These are phyloP conservation scores for Lepus timidus DNA, from an alignment of 2,113 vertebrate species.

Conservation along the genomic window DNA sequence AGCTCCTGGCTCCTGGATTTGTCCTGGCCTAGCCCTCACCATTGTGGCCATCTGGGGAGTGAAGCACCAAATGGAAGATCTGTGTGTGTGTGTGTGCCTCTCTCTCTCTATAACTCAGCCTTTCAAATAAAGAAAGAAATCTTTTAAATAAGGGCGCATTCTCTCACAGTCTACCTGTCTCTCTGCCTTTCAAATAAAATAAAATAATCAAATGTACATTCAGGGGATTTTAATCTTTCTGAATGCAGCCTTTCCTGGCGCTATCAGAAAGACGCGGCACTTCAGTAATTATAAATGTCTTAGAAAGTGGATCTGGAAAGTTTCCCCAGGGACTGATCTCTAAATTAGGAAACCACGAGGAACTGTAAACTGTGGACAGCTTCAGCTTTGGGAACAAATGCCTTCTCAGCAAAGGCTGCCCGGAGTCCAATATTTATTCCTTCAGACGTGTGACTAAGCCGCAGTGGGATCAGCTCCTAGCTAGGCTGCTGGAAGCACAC, in stretches of 20 bases:
- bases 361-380: neutral
- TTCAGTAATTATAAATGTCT: conserved; percentile 52
- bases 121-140: no score
- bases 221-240: neutral
- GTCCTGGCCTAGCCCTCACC: no score
- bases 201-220: neutral
- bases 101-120: no score
- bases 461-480: neutral
- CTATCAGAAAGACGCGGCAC: neutral
- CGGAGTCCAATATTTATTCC: neutral
- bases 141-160: no score
- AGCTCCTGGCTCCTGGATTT: no score
- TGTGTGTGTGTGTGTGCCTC: no score
- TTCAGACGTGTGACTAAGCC: neutral
- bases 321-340: conserved; percentile 12
- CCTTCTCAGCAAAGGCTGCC: neutral
- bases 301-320: conserved; percentile 49
- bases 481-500: neutral
- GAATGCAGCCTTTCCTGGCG: neutral
- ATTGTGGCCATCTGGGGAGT: no score
- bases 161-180: no score
- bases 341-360: neutral
- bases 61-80: no score
- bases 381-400: conserved; percentile 9
- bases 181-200: no score